Evolutionary conservation across 2,113 vertebrate species (phyloP).

Genomic region (Entelurus aequoreus): DNA sequence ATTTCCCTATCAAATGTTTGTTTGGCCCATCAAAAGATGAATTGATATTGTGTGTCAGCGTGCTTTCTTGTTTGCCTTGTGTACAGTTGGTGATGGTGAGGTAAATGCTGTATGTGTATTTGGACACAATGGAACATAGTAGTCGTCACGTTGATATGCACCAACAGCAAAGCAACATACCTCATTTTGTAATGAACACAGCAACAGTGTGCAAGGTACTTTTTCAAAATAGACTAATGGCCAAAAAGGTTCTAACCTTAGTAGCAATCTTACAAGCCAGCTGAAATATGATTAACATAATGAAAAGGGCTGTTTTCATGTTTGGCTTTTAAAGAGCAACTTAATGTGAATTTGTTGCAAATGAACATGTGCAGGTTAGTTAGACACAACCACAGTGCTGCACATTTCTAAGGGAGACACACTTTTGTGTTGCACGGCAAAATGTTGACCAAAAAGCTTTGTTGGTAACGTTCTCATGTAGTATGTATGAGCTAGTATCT

Average conservation of each 20-base stretch:
- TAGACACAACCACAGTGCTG: slow-evolving; percentile 35
- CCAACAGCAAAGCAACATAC: slow-evolving; percentile 70
- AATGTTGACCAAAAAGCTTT: slow-evolving; percentile 34
- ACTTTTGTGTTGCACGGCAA: slow-evolving; percentile 49
- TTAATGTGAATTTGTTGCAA: slow-evolving; percentile 47
- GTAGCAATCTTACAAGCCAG: slow-evolving; percentile 24
- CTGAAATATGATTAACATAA: slow-evolving; percentile 30
- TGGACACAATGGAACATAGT: slow-evolving; percentile 51
- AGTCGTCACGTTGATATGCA: slow-evolving; percentile 71
- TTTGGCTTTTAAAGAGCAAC: slow-evolving; percentile 30
- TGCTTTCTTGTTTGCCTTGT: slow-evolving; percentile 57
- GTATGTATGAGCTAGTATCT: slow-evolving; percentile 1
- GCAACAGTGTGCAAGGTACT: slow-evolving; percentile 52
- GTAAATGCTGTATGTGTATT: slow-evolving; percentile 58
- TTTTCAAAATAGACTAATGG: slow-evolving; percentile 34
- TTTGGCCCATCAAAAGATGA: slow-evolving; percentile 33
- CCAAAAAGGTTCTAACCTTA: slow-evolving; percentile 32
- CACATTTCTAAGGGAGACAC: slow-evolving; percentile 28
- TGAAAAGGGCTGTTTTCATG: slow-evolving; percentile 48
- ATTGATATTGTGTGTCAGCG: slow-evolving; percentile 42
- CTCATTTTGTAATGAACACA: slow-evolving; percentile 74
- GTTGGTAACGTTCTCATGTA: slow-evolving; percentile 13
- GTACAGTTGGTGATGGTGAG: slow-evolving; percentile 33
- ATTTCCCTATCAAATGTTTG: slow-evolving; percentile 33
- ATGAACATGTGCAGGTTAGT: slow-evolving; percentile 46